A percentile compares a stretch with the other conserved stretches of the same genome.
Conservation (phyloP, 2,113 vertebrate genomes). For the Phrynocephalus versicolor region DNA sequence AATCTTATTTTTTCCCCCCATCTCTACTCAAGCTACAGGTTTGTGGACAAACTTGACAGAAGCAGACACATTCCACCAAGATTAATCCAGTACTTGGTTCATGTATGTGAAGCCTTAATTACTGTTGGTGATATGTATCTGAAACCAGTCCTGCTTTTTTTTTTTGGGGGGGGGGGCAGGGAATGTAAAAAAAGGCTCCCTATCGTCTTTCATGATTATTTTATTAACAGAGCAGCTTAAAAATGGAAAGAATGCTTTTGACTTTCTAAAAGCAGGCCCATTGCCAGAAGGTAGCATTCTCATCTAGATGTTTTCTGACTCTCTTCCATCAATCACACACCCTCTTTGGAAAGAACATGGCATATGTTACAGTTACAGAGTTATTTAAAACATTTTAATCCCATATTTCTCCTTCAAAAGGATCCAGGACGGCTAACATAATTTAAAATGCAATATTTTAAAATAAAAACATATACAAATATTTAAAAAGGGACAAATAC, state of each 20-base stretch:
- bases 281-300: not conserved
- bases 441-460: too few species aligned
- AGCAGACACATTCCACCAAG: not conserved
- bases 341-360: too few species aligned
- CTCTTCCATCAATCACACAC: too few species aligned
- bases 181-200: not conserved
- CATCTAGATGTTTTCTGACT: too few species aligned
- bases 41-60: not conserved
- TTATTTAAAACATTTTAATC: too few species aligned
- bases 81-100: not conserved
- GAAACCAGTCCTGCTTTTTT: not conserved
- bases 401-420: too few species aligned
- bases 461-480: too few species aligned
- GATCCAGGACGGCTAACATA: too few species aligned
- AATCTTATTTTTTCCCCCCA: not conserved
- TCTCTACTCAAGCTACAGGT: too few species aligned
- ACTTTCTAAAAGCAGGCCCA: not conserved
- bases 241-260: not conserved
- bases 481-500: too few species aligned
- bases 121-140: not conserved
- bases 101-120: not conserved
- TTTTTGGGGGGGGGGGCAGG: not conserved
- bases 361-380: too few species aligned
- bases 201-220: not conserved
- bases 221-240: not conserved